Percentiles rank a stretch among this genome's conserved stretches.
Evolutionary conservation across 2,888 invertebrate species (phyloP).

Genomic region (Drosophila cracens): DNA sequence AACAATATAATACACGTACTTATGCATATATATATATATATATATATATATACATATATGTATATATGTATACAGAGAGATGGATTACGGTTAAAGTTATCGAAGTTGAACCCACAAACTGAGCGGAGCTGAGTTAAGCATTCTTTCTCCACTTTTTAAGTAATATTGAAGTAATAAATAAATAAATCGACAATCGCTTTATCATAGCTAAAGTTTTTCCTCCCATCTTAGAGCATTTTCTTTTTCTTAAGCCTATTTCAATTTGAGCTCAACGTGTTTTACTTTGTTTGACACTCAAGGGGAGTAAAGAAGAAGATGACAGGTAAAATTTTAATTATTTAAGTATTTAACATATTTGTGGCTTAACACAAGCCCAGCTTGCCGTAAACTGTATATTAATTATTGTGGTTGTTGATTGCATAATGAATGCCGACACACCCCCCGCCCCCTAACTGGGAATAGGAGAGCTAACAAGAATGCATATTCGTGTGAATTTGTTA

Average conservation of each 20-base stretch:
- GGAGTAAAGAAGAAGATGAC: background rate
- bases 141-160: background rate
- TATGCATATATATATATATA: background rate
- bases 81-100: slow-evolving; percentile 34
- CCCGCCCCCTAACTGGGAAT: background rate
- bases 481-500: slow-evolving; percentile 36
- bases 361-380: background rate
- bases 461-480: background rate
- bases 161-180: background rate
- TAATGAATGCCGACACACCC: slow-evolving; percentile 23
- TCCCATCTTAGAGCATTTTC: background rate
- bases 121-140: background rate
- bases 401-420: slow-evolving; percentile 9
- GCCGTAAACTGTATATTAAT: slow-evolving; percentile 19
- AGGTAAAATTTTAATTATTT: background rate
- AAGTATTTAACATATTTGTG: slow-evolving; percentile 1
- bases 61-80: slow-evolving; percentile 22
- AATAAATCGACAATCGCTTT: background rate
- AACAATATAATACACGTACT: slow-evolving; percentile 30
- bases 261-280: background rate
- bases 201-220: background rate
- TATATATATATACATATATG: slow-evolving; percentile 13
- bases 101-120: slow-evolving; percentile 9
- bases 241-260: background rate
- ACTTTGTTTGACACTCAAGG: background rate